Conservation (phyloP, 2,113 vertebrate species). For the Synodontis membranacea region DNA sequence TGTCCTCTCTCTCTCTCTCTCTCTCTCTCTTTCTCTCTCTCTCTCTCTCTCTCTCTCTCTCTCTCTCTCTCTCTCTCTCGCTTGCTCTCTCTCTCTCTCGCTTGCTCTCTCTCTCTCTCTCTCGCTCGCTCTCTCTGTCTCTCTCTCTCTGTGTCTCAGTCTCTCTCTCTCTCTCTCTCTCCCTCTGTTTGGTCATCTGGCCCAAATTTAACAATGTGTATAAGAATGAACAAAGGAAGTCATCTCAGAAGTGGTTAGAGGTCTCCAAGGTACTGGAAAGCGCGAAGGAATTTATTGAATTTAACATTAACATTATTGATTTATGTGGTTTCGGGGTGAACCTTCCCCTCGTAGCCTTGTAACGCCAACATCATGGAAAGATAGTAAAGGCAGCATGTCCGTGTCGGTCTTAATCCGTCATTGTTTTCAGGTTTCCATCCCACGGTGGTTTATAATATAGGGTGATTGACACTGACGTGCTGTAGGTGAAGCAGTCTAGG, state of each 20-base stretch:
- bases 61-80: too few species aligned
- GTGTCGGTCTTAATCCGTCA: background rate
- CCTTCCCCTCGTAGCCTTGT: background rate
- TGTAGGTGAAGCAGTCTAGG: background rate
- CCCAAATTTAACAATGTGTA: conserved; percentile 15
- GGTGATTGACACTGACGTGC: conserved; percentile 10
- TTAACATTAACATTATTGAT: conserved; percentile 20
- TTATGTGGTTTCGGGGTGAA: background rate
- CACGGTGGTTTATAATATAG: background rate
- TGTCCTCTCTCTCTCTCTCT: too few species aligned
- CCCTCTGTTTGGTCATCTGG: too few species aligned
- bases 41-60: too few species aligned
- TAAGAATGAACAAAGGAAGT: background rate
- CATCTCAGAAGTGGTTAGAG: background rate
- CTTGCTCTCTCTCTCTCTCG: too few species aligned
- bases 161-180: too few species aligned
- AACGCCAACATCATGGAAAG: background rate
- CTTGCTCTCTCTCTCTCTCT: too few species aligned
- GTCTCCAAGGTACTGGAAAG: conserved; percentile 21
- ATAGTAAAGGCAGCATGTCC: background rate
- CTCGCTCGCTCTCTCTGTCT: too few species aligned
- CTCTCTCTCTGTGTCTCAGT: too few species aligned
- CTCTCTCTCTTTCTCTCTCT: too few species aligned
- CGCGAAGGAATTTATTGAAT: background rate
- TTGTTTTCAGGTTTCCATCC: background rate